A percentile compares a stretch with the other conserved stretches of the same genome.
phyloP scores from a whole-genome alignment of 1,140 invertebrate species.

The Adoxophyes honmai region DNA sequence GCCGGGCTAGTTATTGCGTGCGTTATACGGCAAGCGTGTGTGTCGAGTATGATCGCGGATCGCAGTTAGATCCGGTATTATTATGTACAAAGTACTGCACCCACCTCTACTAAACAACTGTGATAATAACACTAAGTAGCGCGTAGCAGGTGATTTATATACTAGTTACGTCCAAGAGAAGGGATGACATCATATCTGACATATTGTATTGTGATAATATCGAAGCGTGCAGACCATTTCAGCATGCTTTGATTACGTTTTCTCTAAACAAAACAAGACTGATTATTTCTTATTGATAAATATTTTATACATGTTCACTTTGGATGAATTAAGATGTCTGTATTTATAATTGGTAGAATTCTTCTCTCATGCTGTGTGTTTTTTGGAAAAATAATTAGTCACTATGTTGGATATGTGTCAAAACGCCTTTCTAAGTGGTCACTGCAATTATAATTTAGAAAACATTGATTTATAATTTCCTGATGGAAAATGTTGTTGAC shows the following conservation, averaged over 20 bases:
- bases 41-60: slow-evolving; percentile 54
- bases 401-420: slow-evolving; percentile 76
- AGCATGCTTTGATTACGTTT: slow-evolving; percentile 68
- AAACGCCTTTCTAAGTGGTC: slow-evolving; percentile 70
- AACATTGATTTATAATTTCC: slow-evolving; percentile 45
- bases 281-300: slow-evolving; percentile 78
- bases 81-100: slow-evolving; percentile 77
- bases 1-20: slow-evolving; percentile 41
- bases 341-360: slow-evolving; percentile 72
- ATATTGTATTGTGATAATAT: slow-evolving; percentile 78
- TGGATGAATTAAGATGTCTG: slow-evolving; percentile 72
- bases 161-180: slow-evolving; percentile 78
- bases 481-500: slow-evolving; percentile 73
- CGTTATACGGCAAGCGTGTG: slow-evolving; percentile 42
- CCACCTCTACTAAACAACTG: slow-evolving; percentile 78
- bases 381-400: slow-evolving; percentile 64
- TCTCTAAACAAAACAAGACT: slow-evolving; percentile 75
- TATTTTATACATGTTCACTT: slow-evolving; percentile 75
- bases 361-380: slow-evolving; percentile 62
- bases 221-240: slow-evolving; percentile 54
- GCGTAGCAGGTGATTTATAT: slow-evolving; percentile 77
- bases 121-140: slow-evolving; percentile 79
- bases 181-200: slow-evolving; percentile 79
- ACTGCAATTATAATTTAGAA: slow-evolving; percentile 51
- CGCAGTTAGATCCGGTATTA: slow-evolving; percentile 68